Percentiles rank a stretch among this genome's conserved stretches.
phyloP scores from a whole-genome alignment of 2,113 vertebrate species.

The Isichthys henryi region DNA sequence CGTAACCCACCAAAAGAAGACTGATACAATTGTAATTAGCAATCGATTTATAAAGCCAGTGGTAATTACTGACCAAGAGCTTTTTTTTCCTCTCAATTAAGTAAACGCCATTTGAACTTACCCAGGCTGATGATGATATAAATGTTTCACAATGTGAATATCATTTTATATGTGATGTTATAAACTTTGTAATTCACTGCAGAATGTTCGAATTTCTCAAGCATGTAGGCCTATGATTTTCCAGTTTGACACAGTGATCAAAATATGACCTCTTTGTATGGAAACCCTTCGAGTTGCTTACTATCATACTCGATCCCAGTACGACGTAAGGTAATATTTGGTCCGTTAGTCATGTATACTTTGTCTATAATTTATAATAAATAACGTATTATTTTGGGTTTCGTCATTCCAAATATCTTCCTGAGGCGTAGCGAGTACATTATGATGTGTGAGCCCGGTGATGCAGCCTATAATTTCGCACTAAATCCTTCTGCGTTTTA shows the following conservation, averaged over 20 bases:
- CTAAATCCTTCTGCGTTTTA: background rate
- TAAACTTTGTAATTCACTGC: background rate
- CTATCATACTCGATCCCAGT: background rate
- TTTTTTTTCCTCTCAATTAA: background rate
- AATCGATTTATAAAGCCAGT: slow-evolving; percentile 13
- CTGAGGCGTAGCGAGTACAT: background rate
- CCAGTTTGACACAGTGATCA: background rate
- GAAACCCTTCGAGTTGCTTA: background rate
- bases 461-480: background rate
- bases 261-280: background rate
- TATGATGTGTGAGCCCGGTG: background rate
- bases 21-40: slow-evolving; percentile 11
- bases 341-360: background rate
- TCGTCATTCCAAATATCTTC: background rate
- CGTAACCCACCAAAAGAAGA: slow-evolving; percentile 6
- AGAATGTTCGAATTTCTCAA: background rate
- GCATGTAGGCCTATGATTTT: background rate
- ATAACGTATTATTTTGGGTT: background rate
- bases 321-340: background rate
- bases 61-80: slow-evolving; percentile 5
- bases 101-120: background rate
- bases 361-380: background rate
- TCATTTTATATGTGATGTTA: background rate
- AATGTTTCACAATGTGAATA: background rate
- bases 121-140: background rate